These are phyloP conservation scores for Hypomecis punctinalis DNA, from an alignment of 2,888 invertebrate genomes.

Conservation along the genomic window DNA sequence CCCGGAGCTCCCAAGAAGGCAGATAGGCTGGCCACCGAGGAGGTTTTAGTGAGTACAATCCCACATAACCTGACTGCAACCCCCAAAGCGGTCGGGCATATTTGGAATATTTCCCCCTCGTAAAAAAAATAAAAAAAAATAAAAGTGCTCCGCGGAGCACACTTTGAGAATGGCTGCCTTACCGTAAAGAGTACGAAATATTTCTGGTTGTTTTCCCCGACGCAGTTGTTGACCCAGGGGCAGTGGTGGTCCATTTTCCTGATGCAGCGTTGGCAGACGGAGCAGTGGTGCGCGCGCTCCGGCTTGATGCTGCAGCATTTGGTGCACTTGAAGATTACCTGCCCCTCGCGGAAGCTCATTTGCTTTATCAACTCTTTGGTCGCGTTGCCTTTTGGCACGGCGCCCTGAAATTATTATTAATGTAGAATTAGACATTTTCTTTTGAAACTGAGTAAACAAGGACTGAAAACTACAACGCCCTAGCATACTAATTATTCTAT, in stretches of 20 bases:
- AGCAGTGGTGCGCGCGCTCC: conserved; percentile 97
- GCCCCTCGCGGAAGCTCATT: conserved; percentile 96
- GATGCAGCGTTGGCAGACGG: conserved; percentile 94
- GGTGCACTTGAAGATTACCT: conserved; percentile 97
- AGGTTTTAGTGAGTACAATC: no score
- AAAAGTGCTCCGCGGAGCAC: no score
- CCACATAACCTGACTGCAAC: no score
- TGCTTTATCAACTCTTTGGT: conserved; percentile 98
- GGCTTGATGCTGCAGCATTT: conserved; percentile 99
- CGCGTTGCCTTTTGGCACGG: conserved; percentile 97
- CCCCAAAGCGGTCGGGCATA: no score
- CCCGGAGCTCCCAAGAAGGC: no score
- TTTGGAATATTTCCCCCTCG: no score
- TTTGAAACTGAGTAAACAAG: background rate
- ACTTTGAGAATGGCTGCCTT: conserved; percentile 64
- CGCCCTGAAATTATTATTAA: conserved; percentile 85
- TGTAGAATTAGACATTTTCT: background rate
- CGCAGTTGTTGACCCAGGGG: conserved; percentile 99
- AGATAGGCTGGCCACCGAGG: no score
- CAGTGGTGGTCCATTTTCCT: conserved; percentile 88
- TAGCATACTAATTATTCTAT: no score
- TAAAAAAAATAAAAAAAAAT: no score
- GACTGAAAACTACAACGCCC: no score
- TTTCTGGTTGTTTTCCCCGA: conserved; percentile 99
- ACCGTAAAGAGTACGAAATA: conserved; percentile 99